Base-by-base conservation (phyloP, 1,140 invertebrate species). In the Mya arenaria region DNA sequence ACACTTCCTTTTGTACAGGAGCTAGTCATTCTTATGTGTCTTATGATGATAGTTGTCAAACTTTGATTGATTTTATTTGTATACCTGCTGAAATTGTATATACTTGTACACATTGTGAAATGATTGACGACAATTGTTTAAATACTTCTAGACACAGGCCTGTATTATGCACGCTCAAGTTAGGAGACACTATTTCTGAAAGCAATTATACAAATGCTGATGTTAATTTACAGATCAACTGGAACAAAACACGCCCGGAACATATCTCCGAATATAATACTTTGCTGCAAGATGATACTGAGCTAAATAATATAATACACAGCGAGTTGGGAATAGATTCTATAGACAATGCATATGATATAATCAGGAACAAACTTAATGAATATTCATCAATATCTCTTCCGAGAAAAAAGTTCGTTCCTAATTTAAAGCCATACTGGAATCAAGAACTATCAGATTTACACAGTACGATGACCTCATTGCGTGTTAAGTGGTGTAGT, bases 131-230 rank as follows among this genome's bases (percentile, higher is more conserved):
- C 52, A 19, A 55, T 72, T 72, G 28, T 58, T 19, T 72, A 15
- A 72, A 52, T 72, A 48, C 56, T 25, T 72, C 69, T 23, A 55
- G 69, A 58, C 41, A 72, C 28, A 25, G 69, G 19, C 69, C 69
- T 56, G 34, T 72, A 48, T 15, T 60, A 10, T 62, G 60, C 60
- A 23, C 4, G 25, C n/a, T 62, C 15, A 28, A 62, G n/a, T 17
- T 52, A 52, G 10, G n/a, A n/a, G n/a, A n/a, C n/a, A n/a, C n/a
- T n/a, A n/a, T 52, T 23, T n/a, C 48, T 52, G 17, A 23, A n/a
- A 52, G 25, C 19, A 52, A 17, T 52, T 17, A 52, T 3, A 23
- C 48, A 52, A n/a, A 23, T 52, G 48, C 19, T 52, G 25, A 52
- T 52, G 25, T 23, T 17, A 52, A n/a, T n/a, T n/a, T 52, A 23